These are phyloP conservation scores for Microctonus hyperodae DNA, from an alignment of 2,888 invertebrate genomes.

Conservation along the genomic window DNA sequence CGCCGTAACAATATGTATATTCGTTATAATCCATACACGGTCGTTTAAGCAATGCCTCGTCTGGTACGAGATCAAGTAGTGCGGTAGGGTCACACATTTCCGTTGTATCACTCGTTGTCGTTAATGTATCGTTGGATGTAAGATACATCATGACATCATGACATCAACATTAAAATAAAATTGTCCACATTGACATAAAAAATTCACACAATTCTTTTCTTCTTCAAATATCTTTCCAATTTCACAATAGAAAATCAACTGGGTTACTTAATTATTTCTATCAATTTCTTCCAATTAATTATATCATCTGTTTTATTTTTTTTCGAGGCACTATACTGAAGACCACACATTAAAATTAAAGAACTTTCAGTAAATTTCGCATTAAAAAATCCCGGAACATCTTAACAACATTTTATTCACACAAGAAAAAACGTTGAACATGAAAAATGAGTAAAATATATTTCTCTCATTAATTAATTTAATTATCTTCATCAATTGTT, in stretches of 20 bases:
- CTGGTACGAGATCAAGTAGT: slow-evolving; percentile 57
- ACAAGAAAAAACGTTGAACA: no score
- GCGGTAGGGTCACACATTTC: slow-evolving; percentile 58
- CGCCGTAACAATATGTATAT: slow-evolving; percentile 62
- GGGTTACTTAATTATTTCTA: neutral
- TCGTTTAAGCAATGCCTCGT: slow-evolving; percentile 60
- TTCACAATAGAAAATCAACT: no score
- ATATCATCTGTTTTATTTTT: neutral
- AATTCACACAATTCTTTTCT: neutral
- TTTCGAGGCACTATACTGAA: neutral
- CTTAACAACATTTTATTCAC: no score
- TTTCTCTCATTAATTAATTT: neutral
- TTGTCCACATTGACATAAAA: neutral
- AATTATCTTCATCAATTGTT: neutral
- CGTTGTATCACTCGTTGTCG: neutral
- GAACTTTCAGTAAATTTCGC: neutral
- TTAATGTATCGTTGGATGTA: neutral
- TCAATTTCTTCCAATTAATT: neutral
- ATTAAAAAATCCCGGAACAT: no score
- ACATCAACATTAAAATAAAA: slow-evolving; percentile 8
- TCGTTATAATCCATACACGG: slow-evolving; percentile 63
- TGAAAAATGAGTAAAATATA: no score
- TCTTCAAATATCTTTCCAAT: no score
- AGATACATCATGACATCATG: slow-evolving; percentile 24
- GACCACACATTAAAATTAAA: neutral